phyloP scores from a whole-genome alignment of 2,113 vertebrate species.

The Nettapus auritus region DNA sequence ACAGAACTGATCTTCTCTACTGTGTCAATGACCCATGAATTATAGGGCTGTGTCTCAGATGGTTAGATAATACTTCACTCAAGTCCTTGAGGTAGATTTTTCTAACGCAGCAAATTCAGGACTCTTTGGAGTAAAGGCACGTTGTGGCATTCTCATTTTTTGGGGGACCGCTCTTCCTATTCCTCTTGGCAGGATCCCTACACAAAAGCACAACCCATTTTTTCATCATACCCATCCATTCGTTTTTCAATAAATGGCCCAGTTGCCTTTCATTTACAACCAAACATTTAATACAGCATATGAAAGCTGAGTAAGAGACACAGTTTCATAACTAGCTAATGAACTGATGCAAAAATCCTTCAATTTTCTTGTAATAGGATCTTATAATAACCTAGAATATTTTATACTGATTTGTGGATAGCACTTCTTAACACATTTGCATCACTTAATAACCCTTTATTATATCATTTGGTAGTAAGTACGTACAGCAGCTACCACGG shows the following conservation, averaged over 20 bases:
- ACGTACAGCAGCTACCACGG: background rate
- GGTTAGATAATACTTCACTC: slow-evolving; percentile 65
- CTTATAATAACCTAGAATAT: slow-evolving; percentile 25
- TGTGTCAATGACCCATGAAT: slow-evolving; percentile 51
- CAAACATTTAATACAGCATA: background rate
- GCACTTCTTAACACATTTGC: background rate
- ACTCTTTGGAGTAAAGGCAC: slow-evolving; percentile 44
- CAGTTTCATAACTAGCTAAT: slow-evolving; percentile 40
- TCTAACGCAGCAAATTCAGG: slow-evolving; percentile 45
- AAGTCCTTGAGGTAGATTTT: slow-evolving; percentile 42
- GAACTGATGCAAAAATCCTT: slow-evolving; percentile 21
- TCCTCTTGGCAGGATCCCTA: background rate
- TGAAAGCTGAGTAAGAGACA: slow-evolving; percentile 2
- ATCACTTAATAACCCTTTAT: slow-evolving; percentile 3
- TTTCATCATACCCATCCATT: background rate
- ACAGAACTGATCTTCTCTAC: slow-evolving; percentile 45
- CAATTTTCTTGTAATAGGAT: background rate
- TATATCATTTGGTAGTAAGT: background rate
- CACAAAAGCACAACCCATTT: background rate
- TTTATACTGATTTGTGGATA: slow-evolving; percentile 9
- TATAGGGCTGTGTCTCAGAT: slow-evolving; percentile 58
- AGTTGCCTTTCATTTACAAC: background rate
- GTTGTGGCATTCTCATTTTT: background rate
- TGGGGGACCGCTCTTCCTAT: slow-evolving; percentile 4
- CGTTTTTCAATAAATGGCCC: background rate